phyloP scores from a whole-genome alignment of 2,888 invertebrate genomes.

The Amblyjoppa proteus region DNA sequence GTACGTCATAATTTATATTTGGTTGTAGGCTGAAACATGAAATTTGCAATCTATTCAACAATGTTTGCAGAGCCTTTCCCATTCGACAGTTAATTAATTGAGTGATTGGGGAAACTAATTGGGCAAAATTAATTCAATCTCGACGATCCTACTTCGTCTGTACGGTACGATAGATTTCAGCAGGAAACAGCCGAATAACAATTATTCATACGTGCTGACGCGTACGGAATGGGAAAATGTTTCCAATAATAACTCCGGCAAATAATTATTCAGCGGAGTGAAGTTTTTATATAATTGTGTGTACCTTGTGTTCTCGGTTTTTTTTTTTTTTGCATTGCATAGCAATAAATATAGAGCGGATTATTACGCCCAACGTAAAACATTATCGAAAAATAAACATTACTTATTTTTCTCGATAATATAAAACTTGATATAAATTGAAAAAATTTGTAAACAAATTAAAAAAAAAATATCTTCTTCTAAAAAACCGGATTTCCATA shows the following conservation, averaged over 20 bases:
- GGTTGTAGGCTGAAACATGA: background rate
- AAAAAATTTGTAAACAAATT: too few relatives aligned
- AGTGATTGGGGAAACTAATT: conserved; percentile 19
- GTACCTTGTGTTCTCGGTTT: background rate
- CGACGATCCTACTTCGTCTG: background rate
- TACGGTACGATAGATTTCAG: background rate
- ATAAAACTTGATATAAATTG: too few relatives aligned
- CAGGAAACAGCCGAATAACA: background rate
- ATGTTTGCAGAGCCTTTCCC: background rate
- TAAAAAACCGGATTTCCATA: too few relatives aligned
- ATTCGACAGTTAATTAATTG: conserved; percentile 1
- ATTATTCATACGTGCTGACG: background rate
- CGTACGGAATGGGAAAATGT: background rate
- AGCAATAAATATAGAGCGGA: too few relatives aligned
- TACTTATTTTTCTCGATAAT: too few relatives aligned
- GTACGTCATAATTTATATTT: background rate
- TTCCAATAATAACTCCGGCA: background rate
- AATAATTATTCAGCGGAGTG: background rate
- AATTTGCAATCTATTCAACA: conserved; percentile 5
- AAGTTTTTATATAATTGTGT: too few relatives aligned
- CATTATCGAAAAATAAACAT: too few relatives aligned
- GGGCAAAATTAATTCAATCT: background rate
- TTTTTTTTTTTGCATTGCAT: background rate
- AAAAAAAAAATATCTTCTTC: too few relatives aligned
- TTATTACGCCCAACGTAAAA: too few relatives aligned